Evolutionary conservation across 2,113 vertebrate genomes (phyloP).

Genomic region (Stomatorhinus ivindoensis): DNA sequence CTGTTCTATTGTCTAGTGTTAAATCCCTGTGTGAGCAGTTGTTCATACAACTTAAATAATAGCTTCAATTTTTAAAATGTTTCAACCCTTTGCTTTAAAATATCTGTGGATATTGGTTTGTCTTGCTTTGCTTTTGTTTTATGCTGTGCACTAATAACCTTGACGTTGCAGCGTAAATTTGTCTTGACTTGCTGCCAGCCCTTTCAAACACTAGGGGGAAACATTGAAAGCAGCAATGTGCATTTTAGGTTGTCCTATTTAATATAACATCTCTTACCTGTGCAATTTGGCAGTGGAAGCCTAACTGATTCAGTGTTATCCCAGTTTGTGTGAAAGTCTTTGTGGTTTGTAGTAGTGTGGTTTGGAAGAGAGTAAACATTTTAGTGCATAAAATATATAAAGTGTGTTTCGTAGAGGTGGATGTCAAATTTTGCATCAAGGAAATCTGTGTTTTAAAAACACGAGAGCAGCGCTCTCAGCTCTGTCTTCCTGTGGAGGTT

Average conservation of each 20-base stretch:
- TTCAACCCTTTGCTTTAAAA: neutral
- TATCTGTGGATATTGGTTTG: neutral
- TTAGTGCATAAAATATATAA: neutral
- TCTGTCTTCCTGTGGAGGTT: neutral
- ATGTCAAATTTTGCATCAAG: neutral
- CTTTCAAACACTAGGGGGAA: neutral
- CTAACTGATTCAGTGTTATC: neutral
- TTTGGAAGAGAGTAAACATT: neutral
- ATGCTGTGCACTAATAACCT: neutral
- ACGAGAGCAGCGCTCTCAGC: neutral
- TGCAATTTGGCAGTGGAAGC: neutral
- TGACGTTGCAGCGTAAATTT: neutral
- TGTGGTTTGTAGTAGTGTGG: neutral
- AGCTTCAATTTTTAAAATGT: neutral
- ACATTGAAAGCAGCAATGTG: neutral
- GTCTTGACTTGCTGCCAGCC: neutral
- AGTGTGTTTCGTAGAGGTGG: neutral
- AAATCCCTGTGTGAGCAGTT: neutral
- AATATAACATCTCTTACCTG: neutral
- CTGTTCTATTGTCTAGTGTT: neutral
- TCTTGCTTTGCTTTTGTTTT: neutral
- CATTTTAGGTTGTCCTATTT: neutral
- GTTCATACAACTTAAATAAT: neutral
- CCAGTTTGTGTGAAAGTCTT: neutral
- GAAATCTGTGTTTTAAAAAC: neutral